Conservation (phyloP, 2,888 invertebrate species). For the Lasioglossum malachurum region DNA sequence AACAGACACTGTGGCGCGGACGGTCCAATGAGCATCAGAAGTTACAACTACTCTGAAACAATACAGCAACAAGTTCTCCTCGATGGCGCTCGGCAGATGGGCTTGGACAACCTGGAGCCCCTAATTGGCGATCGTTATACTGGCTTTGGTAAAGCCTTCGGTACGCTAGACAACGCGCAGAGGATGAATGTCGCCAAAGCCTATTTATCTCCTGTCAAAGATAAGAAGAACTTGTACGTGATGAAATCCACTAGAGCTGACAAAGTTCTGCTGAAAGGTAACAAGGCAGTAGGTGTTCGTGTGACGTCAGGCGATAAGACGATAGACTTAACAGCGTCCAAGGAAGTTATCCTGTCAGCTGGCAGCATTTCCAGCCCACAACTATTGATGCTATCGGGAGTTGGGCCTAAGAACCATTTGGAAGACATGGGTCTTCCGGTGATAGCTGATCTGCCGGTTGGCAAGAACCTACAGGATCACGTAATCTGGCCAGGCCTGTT, state of each 20-base stretch:
- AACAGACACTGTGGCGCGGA: conserved; percentile 82
- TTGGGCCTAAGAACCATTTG: conserved; percentile 87
- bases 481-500: conserved; percentile 77
- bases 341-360: conserved; percentile 88
- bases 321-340: conserved; percentile 84
- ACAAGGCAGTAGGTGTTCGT: conserved; percentile 84
- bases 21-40: conserved; percentile 85
- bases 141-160: conserved; percentile 86
- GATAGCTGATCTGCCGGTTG: conserved; percentile 86
- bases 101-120: conserved; percentile 81
- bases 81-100: conserved; percentile 85
- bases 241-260: conserved; percentile 87
- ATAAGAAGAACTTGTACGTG: conserved; percentile 87
- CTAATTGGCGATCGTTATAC: conserved; percentile 84
- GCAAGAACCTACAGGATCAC: conserved; percentile 87
- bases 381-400: conserved; percentile 89
- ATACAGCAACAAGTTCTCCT: conserved; percentile 83
- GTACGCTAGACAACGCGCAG: conserved; percentile 83
- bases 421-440: conserved; percentile 84
- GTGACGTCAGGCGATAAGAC: conserved; percentile 81
- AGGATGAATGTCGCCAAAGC: conserved; percentile 85
- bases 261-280: conserved; percentile 86
- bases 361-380: conserved; percentile 90
- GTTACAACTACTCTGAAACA: conserved; percentile 79
- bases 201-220: conserved; percentile 84